Base-by-base conservation (phyloP, 1,140 invertebrate genomes). In the Nasonia longicornis region DNA sequence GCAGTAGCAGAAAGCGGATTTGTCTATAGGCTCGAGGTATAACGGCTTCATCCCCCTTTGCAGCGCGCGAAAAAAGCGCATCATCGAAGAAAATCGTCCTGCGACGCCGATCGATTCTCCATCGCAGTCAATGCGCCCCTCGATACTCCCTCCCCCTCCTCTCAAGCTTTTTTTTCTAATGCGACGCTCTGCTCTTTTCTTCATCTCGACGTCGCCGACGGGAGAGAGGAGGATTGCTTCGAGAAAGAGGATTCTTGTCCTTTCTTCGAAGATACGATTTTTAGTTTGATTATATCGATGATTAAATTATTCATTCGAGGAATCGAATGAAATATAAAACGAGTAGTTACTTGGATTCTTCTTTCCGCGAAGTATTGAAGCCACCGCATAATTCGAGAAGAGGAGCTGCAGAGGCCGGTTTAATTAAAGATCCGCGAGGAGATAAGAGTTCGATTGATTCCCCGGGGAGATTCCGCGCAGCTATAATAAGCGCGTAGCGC, bases 381-480 rank as follows among this genome's bases (percentile, higher is more conserved):
- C 70, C 52, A 4, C 52, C 52, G 16, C 52, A 12, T 29, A 69
- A 69, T 35, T 69, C 70, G 64, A 67, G 76, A 29, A 38, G 3
- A 35, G 4, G 31, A 35, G 31, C 31, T 35, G 64, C 12, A 20
- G 52, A 3, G n/a, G 58, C 10, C 3, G 73, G 70, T 80, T 73
- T 80, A 80, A 80, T 80, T 80, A 80, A 80, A 80, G 79, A 80
- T 79, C 38, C 26, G 78, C n/a, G 11, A 58, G 31, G 63, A 26
- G 26, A 80, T 80, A 80, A 80, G 71, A 73, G 71, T 80, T 74
- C 69, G 79, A 80, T 79, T 79, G 78, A 79, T 79, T 79, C 67
- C 42, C 45, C 45, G 29, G n/a, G 16, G n/a, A 72, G 77, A 72
- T 71, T 72, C 48, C 69, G 31, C n/a, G 29, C 26, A 6, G 38